These are phyloP conservation scores for Coelopa frigida DNA, from an alignment of 1,140 invertebrate genomes.

Conservation along the genomic window DNA sequence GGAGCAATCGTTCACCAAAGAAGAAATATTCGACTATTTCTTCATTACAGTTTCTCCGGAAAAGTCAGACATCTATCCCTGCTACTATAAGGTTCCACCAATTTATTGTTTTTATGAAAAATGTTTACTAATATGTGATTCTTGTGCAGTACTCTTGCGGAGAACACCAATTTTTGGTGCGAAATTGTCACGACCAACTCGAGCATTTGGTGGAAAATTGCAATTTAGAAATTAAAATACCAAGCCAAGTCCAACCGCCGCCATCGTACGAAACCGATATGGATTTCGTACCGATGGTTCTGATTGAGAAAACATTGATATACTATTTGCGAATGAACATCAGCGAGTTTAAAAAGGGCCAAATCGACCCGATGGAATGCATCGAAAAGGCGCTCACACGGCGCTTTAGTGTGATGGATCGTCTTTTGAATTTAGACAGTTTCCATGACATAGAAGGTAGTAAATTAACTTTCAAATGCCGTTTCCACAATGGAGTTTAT, in stretches of 20 bases:
- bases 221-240: conserved; percentile 26
- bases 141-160: conserved; percentile 18
- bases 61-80: conserved; percentile 31
- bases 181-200: conserved; percentile 33
- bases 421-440: conserved; percentile 23
- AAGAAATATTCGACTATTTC: conserved; percentile 26
- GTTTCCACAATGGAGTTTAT: not conserved
- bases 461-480: not conserved
- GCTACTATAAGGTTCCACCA: conserved; percentile 30
- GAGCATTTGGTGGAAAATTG: conserved; percentile 18
- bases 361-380: conserved; percentile 22
- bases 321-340: conserved; percentile 34
- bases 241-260: conserved; percentile 10
- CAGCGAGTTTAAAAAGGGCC: conserved; percentile 17
- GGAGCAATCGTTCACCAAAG: conserved; percentile 15
- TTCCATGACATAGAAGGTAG: conserved; percentile 22
- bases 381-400: conserved; percentile 22
- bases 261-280: not conserved
- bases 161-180: conserved; percentile 31
- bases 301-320: conserved; percentile 7
- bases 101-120: not conserved
- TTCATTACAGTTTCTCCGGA: conserved; percentile 19
- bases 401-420: conserved; percentile 23
- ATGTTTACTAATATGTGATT: not conserved
- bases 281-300: conserved; percentile 1